These are phyloP conservation scores for Pedetes capensis DNA, from an alignment of 2,113 vertebrate genomes.

Conservation along the genomic window DNA sequence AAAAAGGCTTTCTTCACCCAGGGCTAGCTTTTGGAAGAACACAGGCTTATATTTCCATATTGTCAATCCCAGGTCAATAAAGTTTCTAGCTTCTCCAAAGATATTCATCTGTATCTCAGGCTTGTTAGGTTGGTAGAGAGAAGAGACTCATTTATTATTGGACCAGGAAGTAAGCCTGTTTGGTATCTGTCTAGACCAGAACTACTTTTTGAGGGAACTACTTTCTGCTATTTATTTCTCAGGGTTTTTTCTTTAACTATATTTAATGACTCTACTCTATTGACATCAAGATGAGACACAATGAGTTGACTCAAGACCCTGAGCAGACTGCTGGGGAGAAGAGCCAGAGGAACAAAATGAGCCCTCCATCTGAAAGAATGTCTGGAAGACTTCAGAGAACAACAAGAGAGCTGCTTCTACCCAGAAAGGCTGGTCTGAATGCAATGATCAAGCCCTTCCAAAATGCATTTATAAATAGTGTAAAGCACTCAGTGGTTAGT, in stretches of 20 bases:
- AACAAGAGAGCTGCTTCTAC: background rate
- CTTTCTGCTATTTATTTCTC: background rate
- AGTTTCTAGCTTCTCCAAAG: background rate
- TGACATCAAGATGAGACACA: background rate
- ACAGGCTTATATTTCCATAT: background rate
- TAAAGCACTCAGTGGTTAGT: background rate
- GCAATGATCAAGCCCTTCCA: background rate
- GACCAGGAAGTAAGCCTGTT: background rate
- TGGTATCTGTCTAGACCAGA: conserved; percentile 5
- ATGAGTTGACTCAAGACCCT: background rate
- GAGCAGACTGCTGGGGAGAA: background rate
- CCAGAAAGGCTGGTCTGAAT: background rate
- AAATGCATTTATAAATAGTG: background rate
- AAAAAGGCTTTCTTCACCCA: background rate
- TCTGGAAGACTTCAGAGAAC: background rate
- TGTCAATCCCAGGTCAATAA: background rate
- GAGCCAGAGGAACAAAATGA: background rate
- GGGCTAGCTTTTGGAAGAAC: background rate
- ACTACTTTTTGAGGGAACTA: background rate
- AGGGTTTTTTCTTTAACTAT: background rate
- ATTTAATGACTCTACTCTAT: background rate
- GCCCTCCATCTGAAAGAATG: background rate
- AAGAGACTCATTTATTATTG: background rate
- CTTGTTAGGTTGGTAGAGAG: background rate
- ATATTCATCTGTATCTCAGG: background rate